Conservation (phyloP, 1,140 invertebrate species). For the Colletes latitarsis region DNA sequence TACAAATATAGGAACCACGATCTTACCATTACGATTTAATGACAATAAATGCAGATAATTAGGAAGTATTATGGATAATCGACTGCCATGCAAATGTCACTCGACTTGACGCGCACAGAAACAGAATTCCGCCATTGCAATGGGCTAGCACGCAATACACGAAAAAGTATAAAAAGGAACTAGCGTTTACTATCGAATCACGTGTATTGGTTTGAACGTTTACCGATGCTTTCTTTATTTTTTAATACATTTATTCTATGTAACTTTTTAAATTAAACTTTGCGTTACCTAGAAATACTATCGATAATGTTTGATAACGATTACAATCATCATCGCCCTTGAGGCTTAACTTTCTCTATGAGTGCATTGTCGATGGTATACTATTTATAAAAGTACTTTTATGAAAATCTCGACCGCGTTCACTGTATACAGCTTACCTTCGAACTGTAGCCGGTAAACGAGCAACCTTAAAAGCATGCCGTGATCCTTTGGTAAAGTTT, state of each 20-base stretch:
- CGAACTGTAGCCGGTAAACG: neutral
- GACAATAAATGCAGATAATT: neutral
- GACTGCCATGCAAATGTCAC: neutral
- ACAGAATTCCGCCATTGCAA: neutral
- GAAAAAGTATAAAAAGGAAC: neutral
- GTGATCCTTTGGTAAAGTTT: neutral
- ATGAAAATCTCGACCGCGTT: neutral
- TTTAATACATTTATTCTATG: neutral
- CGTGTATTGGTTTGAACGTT: neutral
- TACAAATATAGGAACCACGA: neutral
- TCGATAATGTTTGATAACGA: neutral
- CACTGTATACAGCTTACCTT: neutral
- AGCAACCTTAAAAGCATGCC: neutral
- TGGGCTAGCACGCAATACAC: neutral
- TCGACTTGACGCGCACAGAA: neutral
- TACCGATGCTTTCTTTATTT: neutral
- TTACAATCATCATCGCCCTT: neutral
- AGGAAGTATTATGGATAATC: neutral
- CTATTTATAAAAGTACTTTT: conserved; percentile 21
- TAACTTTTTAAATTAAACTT: neutral
- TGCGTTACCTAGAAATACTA: neutral
- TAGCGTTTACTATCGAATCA: neutral
- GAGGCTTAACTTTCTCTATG: neutral
- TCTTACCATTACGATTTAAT: conserved; percentile 32
- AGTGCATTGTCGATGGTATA: neutral